Evolutionary conservation across 2,113 vertebrate genomes (phyloP).

Genomic region (Nettapus auritus): DNA sequence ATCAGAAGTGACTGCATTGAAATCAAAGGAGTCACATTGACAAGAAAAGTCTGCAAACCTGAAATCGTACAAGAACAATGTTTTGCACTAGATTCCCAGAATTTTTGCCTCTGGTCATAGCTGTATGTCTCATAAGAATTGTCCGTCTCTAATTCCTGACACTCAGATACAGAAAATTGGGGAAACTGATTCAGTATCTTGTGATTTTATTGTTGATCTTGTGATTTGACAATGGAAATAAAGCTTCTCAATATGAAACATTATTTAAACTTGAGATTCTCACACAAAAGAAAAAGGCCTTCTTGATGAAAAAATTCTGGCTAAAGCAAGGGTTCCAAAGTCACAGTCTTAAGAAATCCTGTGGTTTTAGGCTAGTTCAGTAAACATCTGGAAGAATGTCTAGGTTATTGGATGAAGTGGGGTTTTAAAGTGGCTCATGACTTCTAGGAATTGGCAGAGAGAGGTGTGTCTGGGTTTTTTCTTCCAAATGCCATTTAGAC

Average conservation of each 20-base stretch:
- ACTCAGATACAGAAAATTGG: neutral
- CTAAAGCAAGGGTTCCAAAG: neutral
- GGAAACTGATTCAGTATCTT: neutral
- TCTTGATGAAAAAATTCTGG: neutral
- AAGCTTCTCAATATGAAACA: neutral
- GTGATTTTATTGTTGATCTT: neutral
- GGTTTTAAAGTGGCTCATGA: neutral
- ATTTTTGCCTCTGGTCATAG: constrained; percentile 56
- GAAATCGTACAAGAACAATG: neutral
- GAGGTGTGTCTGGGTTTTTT: neutral
- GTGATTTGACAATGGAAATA: neutral
- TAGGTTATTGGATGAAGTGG: neutral
- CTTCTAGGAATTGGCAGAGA: neutral
- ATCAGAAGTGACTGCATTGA: neutral
- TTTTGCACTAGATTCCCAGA: constrained; percentile 18
- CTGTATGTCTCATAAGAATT: neutral
- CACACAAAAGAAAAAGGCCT: neutral
- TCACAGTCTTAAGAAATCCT: neutral
- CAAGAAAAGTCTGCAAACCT: constrained; percentile 28
- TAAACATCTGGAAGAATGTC: neutral
- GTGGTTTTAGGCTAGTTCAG: neutral
- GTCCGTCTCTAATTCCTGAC: neutral
- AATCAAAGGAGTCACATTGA: constrained; percentile 36
- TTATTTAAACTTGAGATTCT: neutral
- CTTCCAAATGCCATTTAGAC: neutral